Evolutionary conservation across 2,113 vertebrate species (phyloP), one percentile per base, ranked within the genome.

Genomic region (Columba janthina): DNA sequence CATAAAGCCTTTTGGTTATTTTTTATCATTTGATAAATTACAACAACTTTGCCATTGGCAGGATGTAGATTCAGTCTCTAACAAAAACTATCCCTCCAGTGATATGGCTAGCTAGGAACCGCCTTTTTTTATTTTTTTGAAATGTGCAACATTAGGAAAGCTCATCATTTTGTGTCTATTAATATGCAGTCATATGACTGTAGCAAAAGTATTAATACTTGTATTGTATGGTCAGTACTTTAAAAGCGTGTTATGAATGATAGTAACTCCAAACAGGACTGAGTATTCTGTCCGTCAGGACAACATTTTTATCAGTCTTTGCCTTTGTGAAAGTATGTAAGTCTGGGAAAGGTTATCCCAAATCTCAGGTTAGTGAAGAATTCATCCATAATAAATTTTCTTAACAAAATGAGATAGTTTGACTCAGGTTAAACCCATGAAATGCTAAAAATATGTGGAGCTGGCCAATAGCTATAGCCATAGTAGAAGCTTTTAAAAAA

Each of bases 21-120:
- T 89, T 93, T 89, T 84, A 76, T 67, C 50, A 70, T 73, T 72
- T 56, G 32, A 67, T 93, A 88, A 85, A 74, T 85, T 64, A 56
- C 46, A 90, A 51, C 75, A 88, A 7, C 36, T 22, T 80, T 90
- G 82, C 78, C 85, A 11, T 48, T 89, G 75, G 46, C 73, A 85
- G 82, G 38, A 36, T 89, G 24, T 51, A 54, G 67, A 42, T 79
- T 70, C 12, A 6, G 69, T 88, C 60, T 87, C 4, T 91, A 51
- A 76, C 64, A 71, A 85, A 96, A 96, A 73, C 62, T 54, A 80
- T 56, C 18, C 29, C 66, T 90, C 42, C n/a, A 42, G 44, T 88
- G 56, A 67, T 34, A 70, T 2, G 48, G 34, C 16, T 74, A 74
- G 28, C 32, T 51, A 32, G 51, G 48, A 89, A 60, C 2, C 78